A percentile compares a stretch with the other conserved stretches of the same genome.
These are phyloP conservation scores for Hyposmocoma kahamanoa DNA, from an alignment of 1,140 invertebrate species.

Conservation along the genomic window DNA sequence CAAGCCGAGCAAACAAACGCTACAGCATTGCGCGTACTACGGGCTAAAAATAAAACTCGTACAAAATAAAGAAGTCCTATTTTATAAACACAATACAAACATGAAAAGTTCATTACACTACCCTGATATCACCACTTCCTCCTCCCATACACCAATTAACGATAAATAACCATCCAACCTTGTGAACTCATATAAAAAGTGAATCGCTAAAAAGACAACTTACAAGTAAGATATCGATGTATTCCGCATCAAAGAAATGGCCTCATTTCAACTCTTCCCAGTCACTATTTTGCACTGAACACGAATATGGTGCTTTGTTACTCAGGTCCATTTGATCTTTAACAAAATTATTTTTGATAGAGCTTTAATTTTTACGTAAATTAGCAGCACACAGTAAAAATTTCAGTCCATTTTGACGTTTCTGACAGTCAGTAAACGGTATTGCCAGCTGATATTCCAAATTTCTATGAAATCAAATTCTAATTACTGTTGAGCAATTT, in stretches of 20 bases:
- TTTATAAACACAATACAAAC: slow-evolving; percentile 11
- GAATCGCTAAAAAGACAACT: not conserved
- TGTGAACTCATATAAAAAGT: not conserved
- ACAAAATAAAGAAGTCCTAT: slow-evolving; percentile 32
- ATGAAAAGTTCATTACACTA: slow-evolving; percentile 43
- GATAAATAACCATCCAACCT: slow-evolving; percentile 15
- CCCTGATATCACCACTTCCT: slow-evolving; percentile 51
- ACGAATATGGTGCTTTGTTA: not conserved
- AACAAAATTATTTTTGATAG: not conserved
- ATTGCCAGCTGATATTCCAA: not conserved
- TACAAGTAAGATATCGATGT: not conserved
- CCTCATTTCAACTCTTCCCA: not conserved
- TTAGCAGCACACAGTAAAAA: slow-evolving; percentile 2
- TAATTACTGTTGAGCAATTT: no score
- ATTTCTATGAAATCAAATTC: not conserved
- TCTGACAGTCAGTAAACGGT: not conserved
- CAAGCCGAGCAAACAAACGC: slow-evolving; percentile 21
- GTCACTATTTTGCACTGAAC: not conserved
- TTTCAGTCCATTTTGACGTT: slow-evolving; percentile 4
- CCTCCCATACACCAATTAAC: slow-evolving; percentile 33
- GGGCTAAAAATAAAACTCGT: slow-evolving; percentile 52
- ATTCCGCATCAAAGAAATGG: not conserved
- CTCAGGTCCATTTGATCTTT: not conserved
- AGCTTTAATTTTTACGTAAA: slow-evolving; percentile 1
- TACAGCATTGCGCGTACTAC: slow-evolving; percentile 20